A percentile compares a stretch with the other conserved stretches of the same genome.
Evolutionary conservation across 1,140 invertebrate species (phyloP).

Genomic region (Dinoponera quadriceps): DNA sequence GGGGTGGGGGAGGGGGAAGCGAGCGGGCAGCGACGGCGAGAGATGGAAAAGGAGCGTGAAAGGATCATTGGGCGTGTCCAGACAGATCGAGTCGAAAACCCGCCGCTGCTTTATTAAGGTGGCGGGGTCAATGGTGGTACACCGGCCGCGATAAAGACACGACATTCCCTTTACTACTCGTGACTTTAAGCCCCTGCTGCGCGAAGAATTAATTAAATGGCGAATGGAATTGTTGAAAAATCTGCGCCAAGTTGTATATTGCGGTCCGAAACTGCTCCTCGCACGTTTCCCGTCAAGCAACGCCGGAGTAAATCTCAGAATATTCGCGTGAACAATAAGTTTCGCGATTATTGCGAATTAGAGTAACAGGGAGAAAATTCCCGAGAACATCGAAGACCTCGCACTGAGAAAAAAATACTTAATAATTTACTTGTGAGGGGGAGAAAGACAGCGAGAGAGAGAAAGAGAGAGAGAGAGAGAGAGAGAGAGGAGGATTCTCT

Average conservation of each 20-base stretch:
- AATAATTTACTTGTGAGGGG: too few relatives aligned
- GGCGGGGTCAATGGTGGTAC: constrained; percentile 67
- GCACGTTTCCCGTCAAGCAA: too few relatives aligned
- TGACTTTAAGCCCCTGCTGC: constrained; percentile 39
- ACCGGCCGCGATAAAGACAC: constrained; percentile 65
- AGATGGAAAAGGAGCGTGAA: constrained; percentile 75
- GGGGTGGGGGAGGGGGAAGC: neutral
- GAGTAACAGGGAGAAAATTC: neutral
- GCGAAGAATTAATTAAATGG: constrained; percentile 24
- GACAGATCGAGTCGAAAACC: constrained; percentile 76
- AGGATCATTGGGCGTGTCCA: constrained; percentile 77
- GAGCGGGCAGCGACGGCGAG: constrained; percentile 20
- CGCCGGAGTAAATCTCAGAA: neutral
- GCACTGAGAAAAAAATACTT: too few relatives aligned
- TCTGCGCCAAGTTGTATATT: neutral
- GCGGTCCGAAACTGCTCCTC: neutral
- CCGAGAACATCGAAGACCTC: too few relatives aligned
- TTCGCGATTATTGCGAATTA: neutral
- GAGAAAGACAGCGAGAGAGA: too few relatives aligned
- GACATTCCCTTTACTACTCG: constrained; percentile 63
- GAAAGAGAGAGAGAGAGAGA: too few relatives aligned
- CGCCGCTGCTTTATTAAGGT: constrained; percentile 76
- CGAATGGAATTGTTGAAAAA: neutral
- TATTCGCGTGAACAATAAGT: neutral
- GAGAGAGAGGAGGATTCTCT: too few relatives aligned